These are phyloP conservation scores for Sesia apiformis DNA, from an alignment of 2,888 invertebrate genomes.

Conservation along the genomic window DNA sequence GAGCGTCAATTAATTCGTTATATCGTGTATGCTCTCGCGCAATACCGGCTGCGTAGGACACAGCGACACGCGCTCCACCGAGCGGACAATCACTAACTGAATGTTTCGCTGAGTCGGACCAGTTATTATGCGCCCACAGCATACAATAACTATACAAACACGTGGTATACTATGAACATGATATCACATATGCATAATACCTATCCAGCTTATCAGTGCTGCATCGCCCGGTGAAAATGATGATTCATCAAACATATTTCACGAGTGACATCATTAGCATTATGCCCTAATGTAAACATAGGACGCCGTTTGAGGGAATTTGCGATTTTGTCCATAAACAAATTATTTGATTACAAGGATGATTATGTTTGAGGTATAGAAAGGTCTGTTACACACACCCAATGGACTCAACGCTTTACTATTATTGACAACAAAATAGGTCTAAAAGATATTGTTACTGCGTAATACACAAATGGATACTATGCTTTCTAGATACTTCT, in stretches of 20 bases:
- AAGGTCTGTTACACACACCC: too few species aligned
- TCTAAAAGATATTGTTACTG: too few species aligned
- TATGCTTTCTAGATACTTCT: too few species aligned
- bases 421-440: too few species aligned
- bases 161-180: slow-evolving; percentile 41
- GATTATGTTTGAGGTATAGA: too few species aligned
- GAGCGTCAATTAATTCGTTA: not conserved
- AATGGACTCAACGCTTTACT: too few species aligned
- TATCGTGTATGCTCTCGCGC: slow-evolving; percentile 58
- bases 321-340: too few species aligned
- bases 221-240: slow-evolving; percentile 63
- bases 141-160: slow-evolving; percentile 60
- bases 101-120: slow-evolving; percentile 48
- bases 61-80: slow-evolving; percentile 54
- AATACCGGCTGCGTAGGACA: slow-evolving; percentile 30
- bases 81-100: slow-evolving; percentile 65
- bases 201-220: slow-evolving; percentile 59
- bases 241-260: slow-evolving; percentile 65
- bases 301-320: too few species aligned
- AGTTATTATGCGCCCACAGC: slow-evolving; percentile 71
- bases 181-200: slow-evolving; percentile 47
- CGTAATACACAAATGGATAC: too few species aligned
- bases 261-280: slow-evolving; percentile 56
- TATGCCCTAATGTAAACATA: slow-evolving; percentile 34
- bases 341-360: too few species aligned